Base-by-base conservation (phyloP, 2,113 vertebrate species). In the Myotis brandtii region DNA sequence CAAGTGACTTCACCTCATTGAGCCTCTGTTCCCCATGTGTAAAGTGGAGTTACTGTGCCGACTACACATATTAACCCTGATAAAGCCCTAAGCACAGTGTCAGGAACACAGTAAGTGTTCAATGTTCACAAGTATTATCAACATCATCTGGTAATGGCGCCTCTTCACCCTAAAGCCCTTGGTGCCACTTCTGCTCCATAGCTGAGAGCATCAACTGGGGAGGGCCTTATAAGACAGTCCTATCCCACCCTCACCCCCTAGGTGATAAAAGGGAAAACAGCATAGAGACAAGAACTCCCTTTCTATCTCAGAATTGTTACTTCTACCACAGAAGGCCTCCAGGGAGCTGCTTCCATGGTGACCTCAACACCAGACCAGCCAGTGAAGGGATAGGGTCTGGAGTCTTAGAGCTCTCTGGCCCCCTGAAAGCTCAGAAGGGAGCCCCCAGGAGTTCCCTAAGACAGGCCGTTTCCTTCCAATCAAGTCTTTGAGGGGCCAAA, bases 391-490 rank as follows among this genome's bases (percentile, higher is more conserved):
- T 9, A 70, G 90, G 59, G 32, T 83, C 54, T 48, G 27, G n/a
- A 23, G 70, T 21, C 37, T 93, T 66, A 56, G 64, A n/a, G 73
- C 4, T 79, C n/a, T 73, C 48, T 72, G 67, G 20, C 6, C 43
- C 25, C 46, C 25, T 34, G 66, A 67, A 56, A 86, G 73, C 67
- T 93, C 79, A 93, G 48, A 67, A 59, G 37, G 54, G 67, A 82
- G 20, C 7, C 48, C 50, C 11, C n/a, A 70, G 59, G 6, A 30
- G 30, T 23, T 75, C 62, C 54, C 62, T 6, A 43, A 66, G 66
- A 87, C 21, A 80, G 75, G 25, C n/a, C 13, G 27, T 69, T 75
- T 95, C 95, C 72, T 70, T 94, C 69, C 56, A 95, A 56, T 27
- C 11, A 40, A 86, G 69, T 14, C 6, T 76, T 69, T 1, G 30